A percentile compares a stretch with the other conserved stretches of the same genome.
Evolutionary conservation across 2,797 vertebrate species (phyloP).

Genomic region (Helostoma temminkii): DNA sequence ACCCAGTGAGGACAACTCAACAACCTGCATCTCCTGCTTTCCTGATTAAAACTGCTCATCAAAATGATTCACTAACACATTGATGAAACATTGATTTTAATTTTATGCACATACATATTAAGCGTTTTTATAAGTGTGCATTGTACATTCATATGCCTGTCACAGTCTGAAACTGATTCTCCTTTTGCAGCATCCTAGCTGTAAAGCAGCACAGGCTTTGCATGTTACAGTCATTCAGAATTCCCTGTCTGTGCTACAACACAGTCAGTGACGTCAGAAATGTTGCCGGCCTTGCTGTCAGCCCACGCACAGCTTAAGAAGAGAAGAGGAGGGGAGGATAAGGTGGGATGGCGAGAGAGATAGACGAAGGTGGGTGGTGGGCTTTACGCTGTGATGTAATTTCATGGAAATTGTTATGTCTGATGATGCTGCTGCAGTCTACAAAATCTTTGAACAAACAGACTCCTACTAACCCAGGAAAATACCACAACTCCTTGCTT

Average conservation of each 20-base stretch:
- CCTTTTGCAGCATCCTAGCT: slow-evolving; percentile 25
- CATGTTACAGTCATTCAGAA: slow-evolving; percentile 57
- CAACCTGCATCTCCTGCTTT: background rate
- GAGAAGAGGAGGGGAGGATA: slow-evolving; percentile 38
- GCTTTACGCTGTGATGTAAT: slow-evolving; percentile 77
- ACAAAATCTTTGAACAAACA: background rate
- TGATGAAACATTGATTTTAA: background rate
- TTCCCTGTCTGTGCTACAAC: slow-evolving; percentile 62
- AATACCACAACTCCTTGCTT: background rate
- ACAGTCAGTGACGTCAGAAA: slow-evolving; percentile 70
- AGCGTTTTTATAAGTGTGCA: background rate
- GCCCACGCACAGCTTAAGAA: slow-evolving; percentile 60
- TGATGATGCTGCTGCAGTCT: slow-evolving; percentile 49
- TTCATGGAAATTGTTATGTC: slow-evolving; percentile 63
- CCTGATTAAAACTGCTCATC: background rate
- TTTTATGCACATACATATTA: background rate
- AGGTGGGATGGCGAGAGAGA: slow-evolving; percentile 27
- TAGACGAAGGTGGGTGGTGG: slow-evolving; percentile 47
- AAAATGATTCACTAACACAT: too few species aligned
- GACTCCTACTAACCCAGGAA: slow-evolving; percentile 64
- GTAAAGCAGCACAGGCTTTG: slow-evolving; percentile 29
- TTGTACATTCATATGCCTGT: background rate
- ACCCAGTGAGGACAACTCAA: background rate
- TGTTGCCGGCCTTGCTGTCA: slow-evolving; percentile 40
- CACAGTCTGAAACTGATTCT: background rate